These are phyloP conservation scores for Aphaenogaster rudis DNA, from an alignment of 1,140 invertebrate species.

Conservation along the genomic window DNA sequence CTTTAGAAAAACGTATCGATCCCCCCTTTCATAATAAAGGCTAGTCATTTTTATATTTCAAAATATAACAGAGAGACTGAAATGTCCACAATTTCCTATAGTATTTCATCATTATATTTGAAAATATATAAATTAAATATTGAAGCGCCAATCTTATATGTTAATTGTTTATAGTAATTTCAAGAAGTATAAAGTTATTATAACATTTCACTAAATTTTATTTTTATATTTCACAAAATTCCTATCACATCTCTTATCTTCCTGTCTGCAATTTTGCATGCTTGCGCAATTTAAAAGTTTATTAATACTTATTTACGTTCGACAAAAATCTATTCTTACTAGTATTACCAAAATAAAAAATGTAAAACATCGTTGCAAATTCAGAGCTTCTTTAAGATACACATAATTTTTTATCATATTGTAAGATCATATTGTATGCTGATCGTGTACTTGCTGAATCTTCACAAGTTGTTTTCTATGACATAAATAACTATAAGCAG, in stretches of 20 bases:
- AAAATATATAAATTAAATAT: neutral
- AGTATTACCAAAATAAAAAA: neutral
- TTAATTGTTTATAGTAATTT: neutral
- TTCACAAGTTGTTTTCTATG: constrained; percentile 4
- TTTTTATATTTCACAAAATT: neutral
- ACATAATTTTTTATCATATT: neutral
- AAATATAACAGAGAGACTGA: neutral
- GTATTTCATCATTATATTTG: neutral
- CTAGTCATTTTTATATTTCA: constrained; percentile 16
- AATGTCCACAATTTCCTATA: neutral
- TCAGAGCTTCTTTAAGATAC: neutral
- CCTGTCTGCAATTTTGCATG: neutral
- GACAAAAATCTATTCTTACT: neutral
- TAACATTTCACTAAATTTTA: neutral
- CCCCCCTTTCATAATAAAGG: neutral
- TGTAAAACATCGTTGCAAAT: neutral
- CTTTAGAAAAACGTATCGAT: constrained; percentile 23
- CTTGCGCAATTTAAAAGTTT: neutral
- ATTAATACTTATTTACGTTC: neutral
- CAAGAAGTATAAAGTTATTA: neutral
- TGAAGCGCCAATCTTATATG: neutral
- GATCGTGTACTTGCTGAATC: neutral
- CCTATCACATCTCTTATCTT: neutral
- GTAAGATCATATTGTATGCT: neutral
- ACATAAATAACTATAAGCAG: constrained; percentile 25